These are phyloP conservation scores for Desmodus rotundus DNA, from an alignment of 2,113 vertebrate species.

Conservation along the genomic window DNA sequence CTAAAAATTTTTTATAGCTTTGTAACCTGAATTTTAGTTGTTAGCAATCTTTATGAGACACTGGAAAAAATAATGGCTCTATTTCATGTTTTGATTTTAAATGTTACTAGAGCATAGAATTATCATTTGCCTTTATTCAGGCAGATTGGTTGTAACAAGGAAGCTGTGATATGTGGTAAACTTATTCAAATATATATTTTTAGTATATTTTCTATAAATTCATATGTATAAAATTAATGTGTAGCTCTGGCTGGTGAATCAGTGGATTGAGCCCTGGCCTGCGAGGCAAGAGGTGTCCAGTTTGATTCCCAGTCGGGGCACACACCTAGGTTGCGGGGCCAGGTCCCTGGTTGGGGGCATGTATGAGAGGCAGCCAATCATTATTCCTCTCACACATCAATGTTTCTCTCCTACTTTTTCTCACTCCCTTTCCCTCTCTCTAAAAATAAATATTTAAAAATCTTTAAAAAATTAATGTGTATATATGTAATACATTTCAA, in stretches of 20 bases:
- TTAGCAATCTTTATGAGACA: neutral
- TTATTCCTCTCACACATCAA: too few species aligned
- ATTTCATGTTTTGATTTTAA: slow-evolving; percentile 26
- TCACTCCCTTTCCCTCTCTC: too few species aligned
- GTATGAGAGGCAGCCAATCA: too few species aligned
- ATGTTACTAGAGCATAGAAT: neutral
- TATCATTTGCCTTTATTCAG: neutral
- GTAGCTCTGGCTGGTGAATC: too few species aligned
- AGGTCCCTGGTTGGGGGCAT: too few species aligned
- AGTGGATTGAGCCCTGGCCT: too few species aligned
- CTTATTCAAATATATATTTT: neutral
- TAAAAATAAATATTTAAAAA: too few species aligned
- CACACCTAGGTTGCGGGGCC: too few species aligned
- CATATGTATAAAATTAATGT: neutral
- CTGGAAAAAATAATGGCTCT: neutral
- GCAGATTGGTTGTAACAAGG: neutral
- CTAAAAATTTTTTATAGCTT: neutral
- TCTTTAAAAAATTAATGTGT: neutral
- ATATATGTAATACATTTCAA: neutral
- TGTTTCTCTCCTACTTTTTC: too few species aligned
- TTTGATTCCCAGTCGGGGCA: too few species aligned
- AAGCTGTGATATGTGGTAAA: neutral
- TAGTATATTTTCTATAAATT: neutral
- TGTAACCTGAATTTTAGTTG: neutral
- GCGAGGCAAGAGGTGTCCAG: too few species aligned